Conservation (phyloP, 2,888 invertebrate species). For the Chromoteleia sp. region DNA sequence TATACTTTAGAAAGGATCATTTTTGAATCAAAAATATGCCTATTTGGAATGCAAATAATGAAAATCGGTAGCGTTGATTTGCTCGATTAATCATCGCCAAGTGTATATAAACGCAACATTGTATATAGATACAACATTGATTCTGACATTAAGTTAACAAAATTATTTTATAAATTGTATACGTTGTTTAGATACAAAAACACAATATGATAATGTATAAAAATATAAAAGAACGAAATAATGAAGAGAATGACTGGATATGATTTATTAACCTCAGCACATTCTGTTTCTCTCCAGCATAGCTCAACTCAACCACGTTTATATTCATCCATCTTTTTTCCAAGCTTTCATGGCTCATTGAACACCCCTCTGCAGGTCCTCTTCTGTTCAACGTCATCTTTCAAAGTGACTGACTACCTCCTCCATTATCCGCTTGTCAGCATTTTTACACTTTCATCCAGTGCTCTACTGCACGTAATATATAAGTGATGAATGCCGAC, state of each 20-base stretch:
- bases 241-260: constrained; percentile 76
- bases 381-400: constrained; percentile 83
- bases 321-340: constrained; percentile 85
- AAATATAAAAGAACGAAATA: constrained; percentile 65
- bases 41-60: too few relatives aligned
- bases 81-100: too few relatives aligned
- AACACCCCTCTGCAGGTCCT: constrained; percentile 74
- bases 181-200: constrained; percentile 39
- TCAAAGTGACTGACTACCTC: constrained; percentile 85
- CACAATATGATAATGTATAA: constrained; percentile 53
- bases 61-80: too few relatives aligned
- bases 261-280: constrained; percentile 84
- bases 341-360: constrained; percentile 82
- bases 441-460: constrained; percentile 85
- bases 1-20: too few relatives aligned
- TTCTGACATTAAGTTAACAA: too few relatives aligned
- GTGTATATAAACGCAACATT: too few relatives aligned
- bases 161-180: constrained; percentile 1
- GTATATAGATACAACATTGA: too few relatives aligned
- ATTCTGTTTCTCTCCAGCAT: constrained; percentile 83
- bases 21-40: too few relatives aligned
- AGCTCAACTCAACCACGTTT: constrained; percentile 83
- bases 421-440: constrained; percentile 85
- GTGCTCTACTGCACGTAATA: constrained; percentile 74
- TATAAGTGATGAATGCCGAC: constrained; percentile 67